Evolutionary conservation across 2,888 invertebrate species (phyloP).

Genomic region (Cordilura impudica): DNA sequence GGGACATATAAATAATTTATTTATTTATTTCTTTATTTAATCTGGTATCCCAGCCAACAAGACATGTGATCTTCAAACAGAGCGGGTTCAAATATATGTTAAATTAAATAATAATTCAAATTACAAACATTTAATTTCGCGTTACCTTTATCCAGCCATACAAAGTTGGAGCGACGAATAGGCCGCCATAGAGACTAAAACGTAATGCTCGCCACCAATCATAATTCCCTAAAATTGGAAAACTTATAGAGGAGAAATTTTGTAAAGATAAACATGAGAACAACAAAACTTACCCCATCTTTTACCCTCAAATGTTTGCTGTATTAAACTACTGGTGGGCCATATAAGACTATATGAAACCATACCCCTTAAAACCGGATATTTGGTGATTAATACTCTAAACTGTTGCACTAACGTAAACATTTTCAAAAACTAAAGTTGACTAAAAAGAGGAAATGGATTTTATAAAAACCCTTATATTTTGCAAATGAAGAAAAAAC

Average conservation of each 20-base stretch:
- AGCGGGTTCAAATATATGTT: too few species aligned
- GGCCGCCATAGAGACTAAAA: constrained; percentile 88
- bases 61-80: too few species aligned
- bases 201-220: constrained; percentile 85
- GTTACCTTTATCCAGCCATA: constrained; percentile 87
- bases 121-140: not conserved
- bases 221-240: constrained; percentile 78
- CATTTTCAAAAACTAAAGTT: constrained; percentile 53
- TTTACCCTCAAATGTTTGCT: constrained; percentile 84
- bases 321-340: constrained; percentile 86
- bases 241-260: not conserved
- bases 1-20: not conserved
- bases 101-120: not conserved
- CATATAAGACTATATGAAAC: constrained; percentile 85
- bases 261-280: not conserved
- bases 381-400: constrained; percentile 71
- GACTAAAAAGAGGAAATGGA: constrained; percentile 36
- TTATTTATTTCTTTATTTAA: too few species aligned
- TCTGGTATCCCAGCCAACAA: not conserved
- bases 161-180: constrained; percentile 89
- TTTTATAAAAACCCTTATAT: constrained; percentile 43
- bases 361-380: constrained; percentile 81
- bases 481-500: not conserved
- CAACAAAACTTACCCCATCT: constrained; percentile 79
- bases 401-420: constrained; percentile 66